Base-by-base conservation (phyloP, 35 echinoderm and acorn worm genomes). In the Acanthaster planci region DNA sequence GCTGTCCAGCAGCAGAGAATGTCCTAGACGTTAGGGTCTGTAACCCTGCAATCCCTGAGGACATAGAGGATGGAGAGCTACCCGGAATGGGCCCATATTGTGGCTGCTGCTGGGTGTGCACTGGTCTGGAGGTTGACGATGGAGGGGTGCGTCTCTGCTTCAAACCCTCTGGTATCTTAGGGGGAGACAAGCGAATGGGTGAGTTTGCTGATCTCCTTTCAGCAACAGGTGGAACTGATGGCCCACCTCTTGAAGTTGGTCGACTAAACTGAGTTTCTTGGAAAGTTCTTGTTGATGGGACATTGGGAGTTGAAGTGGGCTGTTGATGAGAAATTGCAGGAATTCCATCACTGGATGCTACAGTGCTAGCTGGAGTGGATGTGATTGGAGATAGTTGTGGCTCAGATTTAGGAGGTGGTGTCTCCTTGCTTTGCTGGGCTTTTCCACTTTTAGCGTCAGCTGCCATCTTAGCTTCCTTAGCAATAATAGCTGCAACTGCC, bases 401-500 rank as follows among this genome's bases (percentile, higher is more conserved):
- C 37, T 44, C 44, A 44, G 77, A 14, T 38, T 44, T 79, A 39
- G 77, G 37, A 79, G 77, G 77, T 14, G 38, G 37, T 2, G 21
- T 37, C 14, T 44, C 77, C 21, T 40, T 40, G 38, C 38, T 40
- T 0, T 29, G 77, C 29, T 30, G 37, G 8, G 29, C 21, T 79
- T 72, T 72, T 30, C 68, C 77, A 47, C 39, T 75, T 67, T 50
- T 57, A 19, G 35, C 16, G 59, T 37, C 81, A 31, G 81, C 53
- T 54, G 82, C 87, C 36, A 60, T 27, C 82, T 90, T 90, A n/a
- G 88, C 89, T 87, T 95, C 93, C 67, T 87, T 82, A 34, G 89
- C 93, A 78, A 95, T 95, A 47, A 82, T 91, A 37, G 93, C 93
- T 83, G 93, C 93, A 83, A 80, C 89, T 51, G 87, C 93, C 85